Base-by-base conservation (phyloP, 2,113 vertebrate genomes). In the Equus quagga region DNA sequence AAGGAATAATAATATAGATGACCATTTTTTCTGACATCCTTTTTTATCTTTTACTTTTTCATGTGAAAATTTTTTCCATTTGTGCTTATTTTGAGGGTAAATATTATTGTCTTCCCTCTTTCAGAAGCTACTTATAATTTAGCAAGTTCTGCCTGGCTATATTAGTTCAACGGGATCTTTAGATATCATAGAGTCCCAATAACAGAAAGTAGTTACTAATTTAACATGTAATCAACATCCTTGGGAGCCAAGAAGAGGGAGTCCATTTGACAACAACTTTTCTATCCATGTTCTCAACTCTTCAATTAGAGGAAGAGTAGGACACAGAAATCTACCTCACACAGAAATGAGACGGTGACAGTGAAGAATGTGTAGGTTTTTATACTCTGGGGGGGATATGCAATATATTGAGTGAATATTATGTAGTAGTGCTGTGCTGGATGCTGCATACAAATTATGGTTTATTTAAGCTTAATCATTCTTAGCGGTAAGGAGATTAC, bases 321-420 rank as follows among this genome's bases (percentile, higher is more conserved):
- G 24, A 6, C 18, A 87, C 26, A 90, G 36, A 19, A 91, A 64
- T 1, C 28, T 1, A 87, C 10, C 7, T 56, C 24, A 26, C 41
- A 76, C 19, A 79, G 44, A 96, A 67, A 93, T 8, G 14, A 76
- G n/a, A 64, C 12, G 12, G 26, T 44, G 33, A 49, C 31, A 82
- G 89, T 78, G 64, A 95, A 92, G 26, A 80, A 70, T 86, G 78
- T 62, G 2, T 83, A n/a, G 56, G 21, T 33, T 95, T 84, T 79
- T 49, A 54, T 76, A 70, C 4, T 73, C 8, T 58, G 54, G 46
- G 93, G 5, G 2, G 26, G 46, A 88, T 93, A 80, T 41, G 10
- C 8, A 88, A 51, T 76, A 69, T 79, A 62, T 2, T 60, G 28
- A 94, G 26, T 44, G 8, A 65, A 60, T 44, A 36, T 9, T 58